A percentile compares a stretch with the other conserved stretches of the same genome.
Conservation (phyloP, 2,113 vertebrate species). For the Tachycineta bicolor region DNA sequence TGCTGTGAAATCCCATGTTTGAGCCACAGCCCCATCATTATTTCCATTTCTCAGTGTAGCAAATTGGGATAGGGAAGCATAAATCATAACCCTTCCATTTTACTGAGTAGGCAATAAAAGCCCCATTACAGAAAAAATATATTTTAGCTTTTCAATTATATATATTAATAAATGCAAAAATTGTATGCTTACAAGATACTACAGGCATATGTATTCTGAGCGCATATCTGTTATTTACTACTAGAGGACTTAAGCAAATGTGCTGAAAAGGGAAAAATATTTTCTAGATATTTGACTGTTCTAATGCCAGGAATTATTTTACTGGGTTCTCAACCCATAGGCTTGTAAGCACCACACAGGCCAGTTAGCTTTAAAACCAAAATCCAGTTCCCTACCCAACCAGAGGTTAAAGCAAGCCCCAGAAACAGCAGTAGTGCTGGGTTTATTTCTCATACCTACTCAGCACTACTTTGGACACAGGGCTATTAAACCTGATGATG, state of each 20-base stretch:
- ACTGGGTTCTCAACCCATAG: neutral
- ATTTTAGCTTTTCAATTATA: neutral
- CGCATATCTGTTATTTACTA: neutral
- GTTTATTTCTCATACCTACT: neutral
- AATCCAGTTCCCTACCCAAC: neutral
- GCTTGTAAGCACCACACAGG: neutral
- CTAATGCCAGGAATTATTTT: neutral
- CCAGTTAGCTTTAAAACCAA: neutral
- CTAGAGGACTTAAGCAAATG: neutral
- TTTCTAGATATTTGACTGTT: neutral
- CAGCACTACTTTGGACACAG: neutral
- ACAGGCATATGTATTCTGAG: neutral
- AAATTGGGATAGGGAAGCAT: neutral
- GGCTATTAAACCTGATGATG: neutral
- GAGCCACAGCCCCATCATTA: constrained; percentile 47
- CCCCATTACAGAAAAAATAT: neutral
- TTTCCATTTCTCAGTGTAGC: constrained; percentile 40
- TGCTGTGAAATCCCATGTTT: neutral
- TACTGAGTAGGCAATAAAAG: constrained; percentile 2
- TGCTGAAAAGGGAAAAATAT: neutral
- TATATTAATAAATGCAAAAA: neutral
- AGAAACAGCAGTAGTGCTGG: neutral
- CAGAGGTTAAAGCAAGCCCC: neutral
- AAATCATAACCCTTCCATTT: constrained; percentile 6
- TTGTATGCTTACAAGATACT: neutral